phyloP scores from a whole-genome alignment of 2,113 vertebrate genomes.

The Acrocephalus arundinaceus region DNA sequence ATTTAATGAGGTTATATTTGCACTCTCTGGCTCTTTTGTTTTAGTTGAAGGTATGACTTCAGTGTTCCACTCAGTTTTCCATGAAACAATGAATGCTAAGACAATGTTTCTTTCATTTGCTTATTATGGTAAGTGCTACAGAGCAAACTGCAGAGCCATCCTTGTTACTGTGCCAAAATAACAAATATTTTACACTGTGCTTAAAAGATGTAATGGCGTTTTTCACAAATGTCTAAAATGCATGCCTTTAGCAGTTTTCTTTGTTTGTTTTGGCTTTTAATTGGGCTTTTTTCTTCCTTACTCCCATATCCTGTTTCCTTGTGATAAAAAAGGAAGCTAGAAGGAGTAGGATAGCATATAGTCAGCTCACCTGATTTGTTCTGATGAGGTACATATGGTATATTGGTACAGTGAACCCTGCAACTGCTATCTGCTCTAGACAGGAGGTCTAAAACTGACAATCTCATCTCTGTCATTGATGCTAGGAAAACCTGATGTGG shows the following conservation, averaged over 20 bases:
- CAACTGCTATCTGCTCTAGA: slow-evolving; percentile 17
- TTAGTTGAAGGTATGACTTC: neutral
- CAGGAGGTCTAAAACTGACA: slow-evolving; percentile 25
- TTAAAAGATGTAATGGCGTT: neutral
- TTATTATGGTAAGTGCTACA: neutral
- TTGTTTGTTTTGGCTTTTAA: neutral
- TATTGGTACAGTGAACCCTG: neutral
- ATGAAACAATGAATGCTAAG: neutral
- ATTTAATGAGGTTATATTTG: slow-evolving; percentile 70
- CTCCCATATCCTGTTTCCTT: neutral
- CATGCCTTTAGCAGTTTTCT: neutral
- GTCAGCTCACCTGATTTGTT: neutral
- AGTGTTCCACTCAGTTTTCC: slow-evolving; percentile 44
- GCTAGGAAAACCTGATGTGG: neutral
- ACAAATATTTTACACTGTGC: slow-evolving; percentile 3
- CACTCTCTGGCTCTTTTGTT: slow-evolving; percentile 13
- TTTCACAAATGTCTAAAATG: neutral
- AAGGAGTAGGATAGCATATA: neutral
- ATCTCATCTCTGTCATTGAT: slow-evolving; percentile 13
- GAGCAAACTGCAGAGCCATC: neutral
- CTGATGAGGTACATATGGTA: neutral
- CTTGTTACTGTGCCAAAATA: neutral
- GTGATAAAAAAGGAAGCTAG: neutral
- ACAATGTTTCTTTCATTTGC: neutral
- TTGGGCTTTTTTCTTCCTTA: neutral